These are phyloP conservation scores for Bombyx huttoni DNA, from an alignment of 2,888 invertebrate species.

Conservation along the genomic window DNA sequence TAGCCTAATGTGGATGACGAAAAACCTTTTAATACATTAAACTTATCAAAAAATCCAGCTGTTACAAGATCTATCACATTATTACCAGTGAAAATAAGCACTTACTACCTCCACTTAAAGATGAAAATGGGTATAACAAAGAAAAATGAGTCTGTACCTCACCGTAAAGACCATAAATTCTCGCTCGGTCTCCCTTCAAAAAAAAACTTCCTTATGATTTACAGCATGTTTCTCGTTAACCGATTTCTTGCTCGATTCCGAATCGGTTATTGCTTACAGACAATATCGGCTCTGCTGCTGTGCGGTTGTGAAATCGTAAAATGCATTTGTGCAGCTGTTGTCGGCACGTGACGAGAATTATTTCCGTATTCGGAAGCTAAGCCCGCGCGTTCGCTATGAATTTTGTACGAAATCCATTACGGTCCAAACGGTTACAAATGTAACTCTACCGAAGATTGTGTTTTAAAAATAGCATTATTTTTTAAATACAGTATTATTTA, in stretches of 20 bases:
- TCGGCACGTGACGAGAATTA: conserved; percentile 11
- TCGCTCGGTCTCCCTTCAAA: conserved; percentile 12
- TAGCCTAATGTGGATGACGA: neutral
- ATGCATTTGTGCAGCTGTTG: conserved; percentile 12
- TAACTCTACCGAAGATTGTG: neutral
- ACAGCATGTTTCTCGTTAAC: neutral
- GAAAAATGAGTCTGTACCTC: neutral
- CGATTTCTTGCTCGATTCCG: conserved; percentile 2
- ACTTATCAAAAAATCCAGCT: neutral
- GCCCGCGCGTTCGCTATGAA: neutral
- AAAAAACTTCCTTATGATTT: conserved; percentile 27
- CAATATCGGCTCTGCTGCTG: conserved; percentile 5
- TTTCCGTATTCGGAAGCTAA: conserved; percentile 1
- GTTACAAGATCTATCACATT: neutral
- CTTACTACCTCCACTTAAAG: neutral
- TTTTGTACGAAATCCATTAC: neutral
- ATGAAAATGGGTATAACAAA: neutral
- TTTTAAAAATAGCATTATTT: neutral
- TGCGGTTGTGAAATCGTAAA: conserved; percentile 9
- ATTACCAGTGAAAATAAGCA: neutral
- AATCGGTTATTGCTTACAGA: conserved; percentile 9
- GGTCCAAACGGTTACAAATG: neutral
- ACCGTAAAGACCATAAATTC: conserved; percentile 5
- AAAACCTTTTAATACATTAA: neutral
- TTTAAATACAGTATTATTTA: too few relatives aligned